Base-by-base conservation (phyloP, 2,113 vertebrate species). In the Anolis sagrei region DNA sequence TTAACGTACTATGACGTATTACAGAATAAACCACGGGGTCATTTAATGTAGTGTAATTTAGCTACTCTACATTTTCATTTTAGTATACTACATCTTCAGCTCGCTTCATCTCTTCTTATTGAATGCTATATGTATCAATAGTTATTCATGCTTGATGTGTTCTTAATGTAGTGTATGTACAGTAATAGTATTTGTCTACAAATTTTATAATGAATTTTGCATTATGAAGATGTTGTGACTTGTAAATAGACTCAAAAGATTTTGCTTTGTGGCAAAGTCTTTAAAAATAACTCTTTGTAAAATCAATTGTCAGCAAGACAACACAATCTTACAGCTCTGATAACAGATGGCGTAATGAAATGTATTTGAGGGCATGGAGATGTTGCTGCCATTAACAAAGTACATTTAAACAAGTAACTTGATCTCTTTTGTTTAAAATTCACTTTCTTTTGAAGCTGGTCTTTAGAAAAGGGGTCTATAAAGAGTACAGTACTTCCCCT, bases 271-370 rank as follows among this genome's bases (percentile, higher is more conserved):
- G 11, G n/a, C n/a, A 2, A 74, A 7, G 36, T 13, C 39, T 81
- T 80, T 0, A 77, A 66, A 77, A 29, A 58, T 29, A 48, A 14
- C 36, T 79, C 13, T 86, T 87, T 87, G 32, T n/a, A 69, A 66
- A 64, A 79, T 11, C 27, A 89, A 76, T 75, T 69, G 23, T 27
- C 39, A 16, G 13, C 14, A 64, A 64, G 32, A 69, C 7, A 16
- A 34, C 21, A 79, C 23, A 32, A 29, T n/a, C 10, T 86, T 75
- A 25, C 14, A 54, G 18, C 44, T 77, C 11, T n/a, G 19, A 29
- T 58, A 23, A 32, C n/a, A 48, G 9, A 54, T 66, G 18, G 21
- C 21, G 69, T 68, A 58, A 39, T 62, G 39, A 54, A n/a, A 82
- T n/a, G 29, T 76, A 61, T 44, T 66, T 75, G 14, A 34, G 32